Evolutionary conservation across 2,888 invertebrate species (phyloP).

Genomic region (Trilocha varians): DNA sequence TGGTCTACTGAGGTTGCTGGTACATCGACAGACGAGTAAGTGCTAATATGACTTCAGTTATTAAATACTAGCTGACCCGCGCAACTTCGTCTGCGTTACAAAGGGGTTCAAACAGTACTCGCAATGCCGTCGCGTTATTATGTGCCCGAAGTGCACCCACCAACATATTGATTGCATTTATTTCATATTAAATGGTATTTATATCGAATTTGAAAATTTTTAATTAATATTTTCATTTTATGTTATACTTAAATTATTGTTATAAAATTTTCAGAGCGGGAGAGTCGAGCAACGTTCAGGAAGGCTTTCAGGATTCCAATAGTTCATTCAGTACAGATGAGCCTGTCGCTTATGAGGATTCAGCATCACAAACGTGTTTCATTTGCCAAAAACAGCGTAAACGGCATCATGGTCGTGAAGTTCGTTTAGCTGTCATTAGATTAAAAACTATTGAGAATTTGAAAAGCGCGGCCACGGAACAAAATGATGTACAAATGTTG

Average conservation of each 20-base stretch:
- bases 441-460: constrained; percentile 14
- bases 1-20: constrained; percentile 11
- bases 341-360: constrained; percentile 10
- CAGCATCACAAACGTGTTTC: no score
- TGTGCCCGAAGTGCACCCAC: no score
- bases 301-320: constrained; percentile 10
- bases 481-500: constrained; percentile 13
- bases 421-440: constrained; percentile 15
- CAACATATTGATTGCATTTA: constrained; percentile 14
- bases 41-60: no score
- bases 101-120: no score
- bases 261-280: constrained; percentile 11
- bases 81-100: no score
- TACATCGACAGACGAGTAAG: constrained; percentile 15
- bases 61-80: no score
- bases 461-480: constrained; percentile 15
- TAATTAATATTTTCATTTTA: no score
- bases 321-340: constrained; percentile 11
- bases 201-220: no score
- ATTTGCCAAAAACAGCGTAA: constrained; percentile 17
- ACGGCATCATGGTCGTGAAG: constrained; percentile 15
- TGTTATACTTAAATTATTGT: no score
- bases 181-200: constrained; percentile 10
- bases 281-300: constrained; percentile 10
- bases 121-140: no score